phyloP scores from a whole-genome alignment of 2,113 vertebrate genomes.

The Cryptotis parvus region DNA sequence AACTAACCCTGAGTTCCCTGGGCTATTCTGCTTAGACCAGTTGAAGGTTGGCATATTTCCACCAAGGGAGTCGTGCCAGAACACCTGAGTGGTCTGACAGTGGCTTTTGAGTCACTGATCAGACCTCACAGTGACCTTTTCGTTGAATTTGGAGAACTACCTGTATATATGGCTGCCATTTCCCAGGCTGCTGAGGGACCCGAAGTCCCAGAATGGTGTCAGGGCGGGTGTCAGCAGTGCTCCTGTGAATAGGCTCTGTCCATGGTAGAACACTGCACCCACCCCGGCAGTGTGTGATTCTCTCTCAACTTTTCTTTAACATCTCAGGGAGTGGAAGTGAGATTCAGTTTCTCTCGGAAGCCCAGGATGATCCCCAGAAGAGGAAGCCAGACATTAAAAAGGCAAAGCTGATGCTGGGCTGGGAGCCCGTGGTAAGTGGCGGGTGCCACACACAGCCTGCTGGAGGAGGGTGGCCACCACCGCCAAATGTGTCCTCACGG shows the following conservation, averaged over 20 bases:
- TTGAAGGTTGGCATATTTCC: not conserved
- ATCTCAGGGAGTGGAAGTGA: slow-evolving; percentile 93
- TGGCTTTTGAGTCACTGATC: no score
- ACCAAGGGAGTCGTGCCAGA: not conserved
- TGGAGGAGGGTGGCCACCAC: not conserved
- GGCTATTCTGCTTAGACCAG: not conserved
- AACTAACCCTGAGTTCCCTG: accelerated
- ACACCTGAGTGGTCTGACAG: no score
- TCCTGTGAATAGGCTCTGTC: accelerated
- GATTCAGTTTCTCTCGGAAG: slow-evolving; percentile 98
- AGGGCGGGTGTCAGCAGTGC: no score
- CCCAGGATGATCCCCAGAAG: slow-evolving; percentile 98
- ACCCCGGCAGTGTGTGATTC: not conserved
- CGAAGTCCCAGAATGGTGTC: no score
- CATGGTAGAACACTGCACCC: no score
- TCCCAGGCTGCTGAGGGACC: no score
- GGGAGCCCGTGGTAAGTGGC: slow-evolving; percentile 97
- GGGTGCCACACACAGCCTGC: not conserved
- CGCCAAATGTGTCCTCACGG: accelerated
- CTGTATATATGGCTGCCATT: not conserved
- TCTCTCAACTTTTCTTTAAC: not conserved
- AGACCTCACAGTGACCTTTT: no score
- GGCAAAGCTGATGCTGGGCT: slow-evolving; percentile 95
- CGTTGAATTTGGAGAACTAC: not conserved
- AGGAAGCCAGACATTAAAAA: slow-evolving; percentile 97